These are phyloP conservation scores for Melikaiella ostensackeni DNA, from an alignment of 2,888 invertebrate species.

Conservation along the genomic window DNA sequence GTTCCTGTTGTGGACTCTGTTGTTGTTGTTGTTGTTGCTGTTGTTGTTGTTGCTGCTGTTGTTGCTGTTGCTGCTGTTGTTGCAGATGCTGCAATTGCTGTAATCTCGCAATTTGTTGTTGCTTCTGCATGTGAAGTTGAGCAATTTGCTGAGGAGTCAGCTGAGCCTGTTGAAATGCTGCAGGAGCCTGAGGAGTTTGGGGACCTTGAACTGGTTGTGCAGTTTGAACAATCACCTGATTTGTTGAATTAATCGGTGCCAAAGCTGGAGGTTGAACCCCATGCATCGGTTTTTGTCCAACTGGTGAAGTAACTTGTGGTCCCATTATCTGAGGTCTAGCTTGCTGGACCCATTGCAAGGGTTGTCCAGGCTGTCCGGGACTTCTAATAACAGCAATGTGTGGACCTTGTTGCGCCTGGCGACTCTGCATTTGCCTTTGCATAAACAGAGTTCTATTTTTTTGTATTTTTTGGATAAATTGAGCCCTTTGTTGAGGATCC, in stretches of 20 bases:
- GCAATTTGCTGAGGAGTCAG: slow-evolving; percentile 77
- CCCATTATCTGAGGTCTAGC: slow-evolving; percentile 81
- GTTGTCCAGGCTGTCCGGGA: slow-evolving; percentile 83
- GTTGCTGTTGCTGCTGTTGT: slow-evolving; percentile 81
- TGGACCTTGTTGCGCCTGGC: slow-evolving; percentile 80
- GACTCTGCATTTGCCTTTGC: slow-evolving; percentile 80
- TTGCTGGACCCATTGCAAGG: slow-evolving; percentile 84
- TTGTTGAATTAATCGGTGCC: slow-evolving; percentile 71
- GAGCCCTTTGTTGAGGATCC: slow-evolving; percentile 88
- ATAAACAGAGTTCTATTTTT: slow-evolving; percentile 81
- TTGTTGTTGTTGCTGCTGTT: slow-evolving; percentile 82
- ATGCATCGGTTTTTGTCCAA: slow-evolving; percentile 73
- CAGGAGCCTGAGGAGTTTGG: slow-evolving; percentile 62
- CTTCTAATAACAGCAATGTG: slow-evolving; percentile 85
- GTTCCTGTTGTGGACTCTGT: slow-evolving; percentile 71
- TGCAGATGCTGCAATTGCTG: slow-evolving; percentile 81
- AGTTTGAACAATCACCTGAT: slow-evolving; percentile 67
- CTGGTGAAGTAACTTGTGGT: slow-evolving; percentile 76
- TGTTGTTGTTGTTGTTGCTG: slow-evolving; percentile 81
- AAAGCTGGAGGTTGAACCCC: slow-evolving; percentile 73
- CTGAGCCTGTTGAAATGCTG: slow-evolving; percentile 73
- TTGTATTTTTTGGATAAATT: slow-evolving; percentile 88
- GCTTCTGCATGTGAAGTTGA: slow-evolving; percentile 78
- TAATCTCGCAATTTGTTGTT: slow-evolving; percentile 71
- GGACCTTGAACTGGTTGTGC: slow-evolving; percentile 65